These are phyloP conservation scores for Pachyseris speciosa DNA, from an alignment of 64 coral and sea anemone species.

Conservation along the genomic window DNA sequence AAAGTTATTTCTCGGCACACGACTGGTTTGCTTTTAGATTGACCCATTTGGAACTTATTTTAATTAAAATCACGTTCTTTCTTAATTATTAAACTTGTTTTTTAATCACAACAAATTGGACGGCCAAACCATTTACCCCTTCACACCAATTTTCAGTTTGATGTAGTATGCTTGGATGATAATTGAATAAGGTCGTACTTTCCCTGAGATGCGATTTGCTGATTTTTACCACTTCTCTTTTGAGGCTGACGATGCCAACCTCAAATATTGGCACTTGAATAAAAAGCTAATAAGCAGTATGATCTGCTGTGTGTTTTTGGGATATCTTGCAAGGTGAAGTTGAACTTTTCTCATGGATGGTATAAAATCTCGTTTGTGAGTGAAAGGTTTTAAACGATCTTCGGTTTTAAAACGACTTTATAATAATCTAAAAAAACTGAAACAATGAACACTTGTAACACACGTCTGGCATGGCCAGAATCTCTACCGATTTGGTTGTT, in stretches of 20 bases:
- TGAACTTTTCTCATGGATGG: too few species aligned
- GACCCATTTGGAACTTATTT: not conserved
- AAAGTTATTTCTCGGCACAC: not conserved
- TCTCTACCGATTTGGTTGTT: not conserved
- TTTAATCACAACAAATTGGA: not conserved
- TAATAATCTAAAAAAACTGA: not conserved
- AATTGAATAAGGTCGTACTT: too few species aligned
- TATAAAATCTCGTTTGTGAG: too few species aligned
- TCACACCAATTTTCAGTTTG: too few species aligned
- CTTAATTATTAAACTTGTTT: not conserved
- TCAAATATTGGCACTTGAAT: too few species aligned
- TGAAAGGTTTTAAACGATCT: not conserved
- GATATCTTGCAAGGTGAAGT: too few species aligned
- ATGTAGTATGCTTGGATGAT: too few species aligned
- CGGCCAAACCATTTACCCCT: not conserved
- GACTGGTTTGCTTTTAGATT: not conserved
- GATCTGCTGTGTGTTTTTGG: too few species aligned
- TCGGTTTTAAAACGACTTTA: not conserved
- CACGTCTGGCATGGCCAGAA: constrained; percentile 67
- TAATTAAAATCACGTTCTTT: not conserved
- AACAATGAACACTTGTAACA: not conserved
- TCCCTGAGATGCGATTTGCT: too few species aligned
- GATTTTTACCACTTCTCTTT: too few species aligned
- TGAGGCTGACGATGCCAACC: too few species aligned
- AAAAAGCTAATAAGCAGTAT: too few species aligned